Conservation (phyloP, 2,888 invertebrate genomes). For the Chrysodeixis includens region DNA sequence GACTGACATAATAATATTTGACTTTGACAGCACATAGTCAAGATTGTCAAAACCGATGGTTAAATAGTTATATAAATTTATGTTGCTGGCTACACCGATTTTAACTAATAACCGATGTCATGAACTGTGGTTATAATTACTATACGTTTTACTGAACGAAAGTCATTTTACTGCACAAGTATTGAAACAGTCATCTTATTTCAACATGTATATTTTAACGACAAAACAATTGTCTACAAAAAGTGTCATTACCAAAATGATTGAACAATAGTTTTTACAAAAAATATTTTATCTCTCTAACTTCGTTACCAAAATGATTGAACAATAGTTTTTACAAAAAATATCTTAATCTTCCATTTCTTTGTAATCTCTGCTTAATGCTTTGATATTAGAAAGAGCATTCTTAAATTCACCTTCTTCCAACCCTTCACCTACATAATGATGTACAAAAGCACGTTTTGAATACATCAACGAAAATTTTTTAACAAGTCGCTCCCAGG, state of each 20-base stretch:
- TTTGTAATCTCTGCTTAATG: slow-evolving; percentile 91
- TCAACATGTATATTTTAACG: not conserved
- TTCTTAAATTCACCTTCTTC: slow-evolving; percentile 91
- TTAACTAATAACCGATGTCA: not conserved
- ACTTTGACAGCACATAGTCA: not conserved
- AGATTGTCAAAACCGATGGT: no score
- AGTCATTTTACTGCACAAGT: not conserved
- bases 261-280: not conserved
- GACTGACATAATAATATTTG: not conserved
- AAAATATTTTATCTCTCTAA: slow-evolving; percentile 71
- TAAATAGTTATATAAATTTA: no score
- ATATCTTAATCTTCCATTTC: slow-evolving; percentile 89
- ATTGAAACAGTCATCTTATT: not conserved
- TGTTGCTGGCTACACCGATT: not conserved
- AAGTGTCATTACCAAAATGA: not conserved
- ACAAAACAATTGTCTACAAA: not conserved
- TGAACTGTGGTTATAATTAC: not conserved
- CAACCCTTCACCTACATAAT: slow-evolving; percentile 93
- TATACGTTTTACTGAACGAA: not conserved
- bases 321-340: not conserved
- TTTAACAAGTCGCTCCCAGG: slow-evolving; percentile 94
- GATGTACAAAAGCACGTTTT: slow-evolving; percentile 96
- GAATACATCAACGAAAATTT: slow-evolving; percentile 95
- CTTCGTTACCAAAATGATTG: no score
- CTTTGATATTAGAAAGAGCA: slow-evolving; percentile 90